These are phyloP conservation scores for Periplaneta americana DNA, from an alignment of 1,140 invertebrate species.

Conservation along the genomic window DNA sequence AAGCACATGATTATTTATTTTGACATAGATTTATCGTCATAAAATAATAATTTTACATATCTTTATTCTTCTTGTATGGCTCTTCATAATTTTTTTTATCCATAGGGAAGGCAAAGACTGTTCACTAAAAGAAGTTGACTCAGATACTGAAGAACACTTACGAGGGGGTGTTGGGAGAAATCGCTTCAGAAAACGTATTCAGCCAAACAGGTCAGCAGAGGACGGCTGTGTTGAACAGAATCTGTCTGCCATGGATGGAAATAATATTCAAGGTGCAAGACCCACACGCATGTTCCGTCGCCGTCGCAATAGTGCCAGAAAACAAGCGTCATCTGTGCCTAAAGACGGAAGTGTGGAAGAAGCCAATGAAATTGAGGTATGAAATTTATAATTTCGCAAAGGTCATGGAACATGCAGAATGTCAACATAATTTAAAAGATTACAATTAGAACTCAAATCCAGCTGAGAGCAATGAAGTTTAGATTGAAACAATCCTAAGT, in stretches of 20 bases:
- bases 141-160: constrained; percentile 45
- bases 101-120: constrained; percentile 49
- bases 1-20: too few relatives aligned
- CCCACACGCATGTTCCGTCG: neutral
- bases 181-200: constrained; percentile 22
- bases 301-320: neutral
- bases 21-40: too few relatives aligned
- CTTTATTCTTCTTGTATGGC: neutral
- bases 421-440: too few relatives aligned
- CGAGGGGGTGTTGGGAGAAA: constrained; percentile 24
- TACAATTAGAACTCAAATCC: too few relatives aligned
- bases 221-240: constrained; percentile 29
- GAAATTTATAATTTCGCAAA: too few relatives aligned
- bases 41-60: too few relatives aligned
- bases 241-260: neutral
- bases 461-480: too few relatives aligned
- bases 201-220: constrained; percentile 32
- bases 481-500: too few relatives aligned
- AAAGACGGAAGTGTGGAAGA: neutral
- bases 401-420: too few relatives aligned
- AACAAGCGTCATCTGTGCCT: neutral
- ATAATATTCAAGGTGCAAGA: neutral
- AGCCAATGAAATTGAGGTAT: neutral
- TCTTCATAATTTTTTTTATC: constrained; percentile 16
- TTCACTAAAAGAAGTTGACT: constrained; percentile 53